These are phyloP conservation scores for Uria lomvia DNA, from an alignment of 2,113 vertebrate species.

Conservation along the genomic window DNA sequence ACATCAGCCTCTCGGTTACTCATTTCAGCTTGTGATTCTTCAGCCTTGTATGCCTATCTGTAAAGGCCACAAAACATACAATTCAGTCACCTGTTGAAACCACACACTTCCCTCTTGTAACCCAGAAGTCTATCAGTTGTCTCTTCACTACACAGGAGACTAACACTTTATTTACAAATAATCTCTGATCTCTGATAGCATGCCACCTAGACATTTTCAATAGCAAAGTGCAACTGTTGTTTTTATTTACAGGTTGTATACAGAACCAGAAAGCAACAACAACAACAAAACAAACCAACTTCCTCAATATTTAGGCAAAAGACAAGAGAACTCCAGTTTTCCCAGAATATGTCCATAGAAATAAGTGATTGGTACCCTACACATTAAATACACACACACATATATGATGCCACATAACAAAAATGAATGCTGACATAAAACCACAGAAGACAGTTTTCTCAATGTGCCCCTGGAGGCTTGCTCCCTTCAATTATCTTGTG, in stretches of 20 bases:
- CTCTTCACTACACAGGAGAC: background rate
- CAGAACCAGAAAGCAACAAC: background rate
- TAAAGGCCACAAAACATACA: background rate
- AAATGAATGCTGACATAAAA: background rate
- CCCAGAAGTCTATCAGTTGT: background rate
- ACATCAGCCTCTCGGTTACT: constrained; percentile 8
- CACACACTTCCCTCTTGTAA: background rate
- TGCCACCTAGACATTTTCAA: background rate
- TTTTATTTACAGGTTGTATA: background rate
- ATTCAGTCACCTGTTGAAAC: background rate
- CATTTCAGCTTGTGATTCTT: constrained; percentile 21
- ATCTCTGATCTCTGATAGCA: background rate
- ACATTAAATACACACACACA: background rate
- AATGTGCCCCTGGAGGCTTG: background rate
- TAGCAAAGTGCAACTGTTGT: background rate
- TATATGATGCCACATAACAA: background rate
- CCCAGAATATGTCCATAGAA: background rate
- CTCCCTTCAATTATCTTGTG: background rate
- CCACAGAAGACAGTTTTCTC: background rate
- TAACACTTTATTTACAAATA: background rate
- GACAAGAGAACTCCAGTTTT: background rate
- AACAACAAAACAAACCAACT: background rate
- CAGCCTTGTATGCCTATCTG: constrained; percentile 38
- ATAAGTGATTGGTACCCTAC: background rate
- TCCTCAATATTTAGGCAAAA: background rate